A percentile compares a stretch with the other conserved stretches of the same genome.
Conservation (phyloP, 2,113 vertebrate genomes). For the Thymallus thymallus region DNA sequence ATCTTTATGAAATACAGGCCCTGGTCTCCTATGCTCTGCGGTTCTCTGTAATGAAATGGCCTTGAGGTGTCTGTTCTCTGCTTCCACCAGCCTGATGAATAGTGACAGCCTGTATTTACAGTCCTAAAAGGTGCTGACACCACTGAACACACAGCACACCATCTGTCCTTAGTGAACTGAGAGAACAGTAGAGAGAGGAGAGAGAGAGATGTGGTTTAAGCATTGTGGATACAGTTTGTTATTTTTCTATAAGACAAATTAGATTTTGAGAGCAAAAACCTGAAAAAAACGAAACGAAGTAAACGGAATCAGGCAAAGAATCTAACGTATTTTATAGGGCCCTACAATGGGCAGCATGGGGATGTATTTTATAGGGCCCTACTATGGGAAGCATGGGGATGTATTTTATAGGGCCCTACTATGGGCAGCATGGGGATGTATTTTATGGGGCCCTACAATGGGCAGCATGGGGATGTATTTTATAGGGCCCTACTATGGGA, state of each 20-base stretch:
- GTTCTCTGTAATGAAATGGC: conserved; percentile 46
- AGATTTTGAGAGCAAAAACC: no score
- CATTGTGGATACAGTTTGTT: no score
- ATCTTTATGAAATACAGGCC: no score
- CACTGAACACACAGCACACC: conserved; percentile 29
- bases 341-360: conserved; percentile 28
- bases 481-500: conserved; percentile 30
- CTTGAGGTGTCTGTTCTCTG: conserved; percentile 49
- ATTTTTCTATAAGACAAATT: no score
- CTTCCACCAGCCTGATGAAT: conserved; percentile 45
- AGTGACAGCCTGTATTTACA: conserved; percentile 66
- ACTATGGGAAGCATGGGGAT: conserved; percentile 29
- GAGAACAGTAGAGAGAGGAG: neutral
- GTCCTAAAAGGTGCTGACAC: conserved; percentile 60
- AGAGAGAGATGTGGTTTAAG: neutral
- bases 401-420: conserved; percentile 33
- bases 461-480: conserved; percentile 37
- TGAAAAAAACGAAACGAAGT: no score
- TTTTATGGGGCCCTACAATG: conserved; percentile 33
- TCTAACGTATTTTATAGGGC: no score
- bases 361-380: conserved; percentile 34
- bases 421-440: conserved; percentile 34
- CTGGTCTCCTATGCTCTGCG: no score
- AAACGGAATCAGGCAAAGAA: no score
- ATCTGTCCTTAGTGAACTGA: conserved; percentile 14